A percentile compares a stretch with the other conserved stretches of the same genome.
Evolutionary conservation across 2,888 invertebrate species (phyloP).

Genomic region (Bruchidius siliquastri): DNA sequence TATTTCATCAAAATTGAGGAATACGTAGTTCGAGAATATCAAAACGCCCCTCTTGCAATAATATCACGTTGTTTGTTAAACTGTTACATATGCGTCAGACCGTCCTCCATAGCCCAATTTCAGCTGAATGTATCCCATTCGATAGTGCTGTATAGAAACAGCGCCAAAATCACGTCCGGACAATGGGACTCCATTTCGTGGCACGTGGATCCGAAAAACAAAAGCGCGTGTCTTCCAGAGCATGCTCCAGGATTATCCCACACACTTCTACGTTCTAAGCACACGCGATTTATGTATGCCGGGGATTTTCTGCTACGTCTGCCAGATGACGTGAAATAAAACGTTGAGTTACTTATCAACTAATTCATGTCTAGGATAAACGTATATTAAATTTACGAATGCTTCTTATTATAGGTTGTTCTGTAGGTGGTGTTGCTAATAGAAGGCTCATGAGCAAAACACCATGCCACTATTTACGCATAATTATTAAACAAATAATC

Average conservation of each 20-base stretch:
- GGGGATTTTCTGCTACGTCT: not conserved
- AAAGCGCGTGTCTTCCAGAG: conserved; percentile 39
- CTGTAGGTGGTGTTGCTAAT: too few species aligned
- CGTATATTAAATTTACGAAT: too few species aligned
- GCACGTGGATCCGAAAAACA: conserved; percentile 45
- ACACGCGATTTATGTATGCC: not conserved
- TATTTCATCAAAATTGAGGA: too few species aligned
- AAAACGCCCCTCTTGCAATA: not conserved
- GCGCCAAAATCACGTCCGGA: conserved; percentile 42
- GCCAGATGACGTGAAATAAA: not conserved
- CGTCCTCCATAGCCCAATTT: not conserved
- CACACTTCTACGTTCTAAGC: not conserved
- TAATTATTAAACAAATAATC: too few species aligned
- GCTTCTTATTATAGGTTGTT: too few species aligned
- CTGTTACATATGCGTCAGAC: not conserved
- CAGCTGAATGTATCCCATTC: not conserved
- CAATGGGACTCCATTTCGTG: conserved; percentile 42
- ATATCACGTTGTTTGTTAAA: not conserved
- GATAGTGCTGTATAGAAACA: conserved; percentile 21
- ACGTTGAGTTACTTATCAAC: not conserved
- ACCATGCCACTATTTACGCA: too few species aligned
- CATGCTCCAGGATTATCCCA: conserved; percentile 36
- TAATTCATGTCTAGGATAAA: too few species aligned
- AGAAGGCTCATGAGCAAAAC: too few species aligned
- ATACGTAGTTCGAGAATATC: too few species aligned